Percentiles rank a stretch among this genome's conserved stretches.
Conservation (phyloP, 92 coral and sea anemone species). For the Epizoanthus ramosus region DNA sequence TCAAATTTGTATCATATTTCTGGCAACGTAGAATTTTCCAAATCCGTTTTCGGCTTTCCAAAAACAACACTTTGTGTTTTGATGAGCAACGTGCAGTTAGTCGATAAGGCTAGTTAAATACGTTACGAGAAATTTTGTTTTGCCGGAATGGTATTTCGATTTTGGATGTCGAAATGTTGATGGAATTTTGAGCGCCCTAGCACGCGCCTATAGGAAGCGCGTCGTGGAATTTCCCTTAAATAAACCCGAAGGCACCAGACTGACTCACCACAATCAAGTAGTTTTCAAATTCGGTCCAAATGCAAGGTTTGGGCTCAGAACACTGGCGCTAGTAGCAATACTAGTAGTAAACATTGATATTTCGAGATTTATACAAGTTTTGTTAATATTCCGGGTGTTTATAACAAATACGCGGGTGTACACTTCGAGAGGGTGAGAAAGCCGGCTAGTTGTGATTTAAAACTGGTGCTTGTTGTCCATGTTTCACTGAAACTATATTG, state of each 20-base stretch:
- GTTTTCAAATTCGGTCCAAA: slow-evolving; percentile 10
- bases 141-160: neutral
- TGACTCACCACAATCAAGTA: slow-evolving; percentile 24
- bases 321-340: slow-evolving; percentile 25
- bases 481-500: neutral
- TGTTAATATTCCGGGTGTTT: too few species aligned
- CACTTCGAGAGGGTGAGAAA: too few species aligned
- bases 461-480: too few species aligned
- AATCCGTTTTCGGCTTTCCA: slow-evolving; percentile 18
- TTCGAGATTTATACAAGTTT: neutral
- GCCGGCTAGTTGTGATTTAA: too few species aligned
- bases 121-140: neutral
- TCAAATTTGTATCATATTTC: neutral
- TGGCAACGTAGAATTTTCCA: neutral
- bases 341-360: neutral
- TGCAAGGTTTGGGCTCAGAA: slow-evolving; percentile 31
- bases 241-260: slow-evolving; percentile 32
- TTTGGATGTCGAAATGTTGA: slow-evolving; percentile 17
- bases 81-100: slow-evolving; percentile 16
- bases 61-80: slow-evolving; percentile 14
- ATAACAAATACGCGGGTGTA: too few species aligned
- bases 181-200: slow-evolving; percentile 23
- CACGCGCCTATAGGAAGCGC: slow-evolving; percentile 39
- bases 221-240: slow-evolving; percentile 31
- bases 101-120: slow-evolving; percentile 23